Base-by-base conservation (phyloP, 2,797 vertebrate species). In the Gymnothorax reevesii region DNA sequence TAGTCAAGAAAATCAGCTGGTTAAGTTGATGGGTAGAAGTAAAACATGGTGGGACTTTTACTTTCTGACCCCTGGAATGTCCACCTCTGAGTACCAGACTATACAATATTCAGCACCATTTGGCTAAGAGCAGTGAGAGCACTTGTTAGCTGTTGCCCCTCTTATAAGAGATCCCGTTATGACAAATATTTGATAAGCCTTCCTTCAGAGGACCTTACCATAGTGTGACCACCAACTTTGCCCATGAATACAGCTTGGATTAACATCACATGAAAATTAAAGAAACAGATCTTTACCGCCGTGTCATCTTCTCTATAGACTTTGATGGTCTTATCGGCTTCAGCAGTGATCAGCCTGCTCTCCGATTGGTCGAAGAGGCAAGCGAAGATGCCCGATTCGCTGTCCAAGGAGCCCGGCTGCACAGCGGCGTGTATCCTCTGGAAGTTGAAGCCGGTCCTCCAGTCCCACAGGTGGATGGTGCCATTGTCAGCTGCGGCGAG, bases 301-400 rank as follows among this genome's bases (percentile, higher is more conserved):
- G 69, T 7, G 64, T 17, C 20, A 20, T 99, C 99, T 92, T 99
- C 99, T 94, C 95, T 97, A 94, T 99, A 99, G 0, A 99, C 98
- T 95, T 99, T 99, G 86, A 99, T 98, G 89, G 99, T 99, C 96
- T 99, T 99, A 95, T 99, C 98, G 0, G 99, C 98, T 95, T 99
- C 98, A 0, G 98, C 98, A 0, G 98, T 99, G 90, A 99, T 97
- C 92, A 99, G 91, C 71, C 98, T 93, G 93, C 97, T 98, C 91
- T 99, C 98, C 0, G 98, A 99, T 91, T 99, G 95, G 92, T 99
- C 99, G 88, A 99, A 99, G 77, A 97, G 87, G 89, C 98, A 99
- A 5, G 98, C 96, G 83, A 99, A 99, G 95, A 99, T 99, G 87
- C 99, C 99, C 0, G 98, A 99, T 94, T 99, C 98, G 87, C 98